Evolutionary conservation across 2,888 invertebrate genomes (phyloP).

Genomic region (Cheilosia urbana): DNA sequence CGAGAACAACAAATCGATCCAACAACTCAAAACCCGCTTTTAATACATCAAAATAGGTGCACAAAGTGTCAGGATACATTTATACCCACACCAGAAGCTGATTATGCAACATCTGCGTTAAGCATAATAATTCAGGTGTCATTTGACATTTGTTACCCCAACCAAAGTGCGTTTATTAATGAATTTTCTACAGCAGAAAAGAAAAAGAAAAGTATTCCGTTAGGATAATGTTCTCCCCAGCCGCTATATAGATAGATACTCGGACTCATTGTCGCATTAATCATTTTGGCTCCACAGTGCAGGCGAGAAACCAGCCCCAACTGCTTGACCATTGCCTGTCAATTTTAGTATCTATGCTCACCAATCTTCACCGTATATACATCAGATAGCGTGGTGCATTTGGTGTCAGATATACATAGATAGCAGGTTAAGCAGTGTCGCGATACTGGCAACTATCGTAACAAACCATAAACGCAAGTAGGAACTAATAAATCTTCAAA

Average conservation of each 20-base stretch:
- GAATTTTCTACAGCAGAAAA: not conserved
- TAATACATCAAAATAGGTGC: too few relatives aligned
- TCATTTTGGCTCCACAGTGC: constrained; percentile 43
- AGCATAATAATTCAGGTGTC: too few relatives aligned
- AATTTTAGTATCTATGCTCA: constrained; percentile 66
- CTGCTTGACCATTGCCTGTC: constrained; percentile 71
- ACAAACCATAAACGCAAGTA: constrained; percentile 68
- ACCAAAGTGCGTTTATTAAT: too few relatives aligned
- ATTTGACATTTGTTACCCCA: too few relatives aligned
- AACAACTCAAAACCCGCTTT: too few relatives aligned
- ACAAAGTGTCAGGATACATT: too few relatives aligned
- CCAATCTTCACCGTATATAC: constrained; percentile 52
- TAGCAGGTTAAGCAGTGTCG: constrained; percentile 38
- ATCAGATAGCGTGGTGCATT: not conserved
- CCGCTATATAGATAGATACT: not conserved
- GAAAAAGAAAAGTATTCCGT: constrained; percentile 45
- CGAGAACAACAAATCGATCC: too few relatives aligned
- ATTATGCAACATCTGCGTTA: too few relatives aligned
- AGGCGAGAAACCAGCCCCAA: constrained; percentile 48
- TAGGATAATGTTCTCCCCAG: constrained; percentile 70
- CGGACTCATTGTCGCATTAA: constrained; percentile 63
- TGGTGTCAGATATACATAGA: not conserved
- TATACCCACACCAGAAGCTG: too few relatives aligned
- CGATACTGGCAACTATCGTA: constrained; percentile 70
- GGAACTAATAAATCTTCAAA: constrained; percentile 70